Evolutionary conservation across 2,797 vertebrate genomes (phyloP).

Genomic region (Tachyglossus aculeatus): DNA sequence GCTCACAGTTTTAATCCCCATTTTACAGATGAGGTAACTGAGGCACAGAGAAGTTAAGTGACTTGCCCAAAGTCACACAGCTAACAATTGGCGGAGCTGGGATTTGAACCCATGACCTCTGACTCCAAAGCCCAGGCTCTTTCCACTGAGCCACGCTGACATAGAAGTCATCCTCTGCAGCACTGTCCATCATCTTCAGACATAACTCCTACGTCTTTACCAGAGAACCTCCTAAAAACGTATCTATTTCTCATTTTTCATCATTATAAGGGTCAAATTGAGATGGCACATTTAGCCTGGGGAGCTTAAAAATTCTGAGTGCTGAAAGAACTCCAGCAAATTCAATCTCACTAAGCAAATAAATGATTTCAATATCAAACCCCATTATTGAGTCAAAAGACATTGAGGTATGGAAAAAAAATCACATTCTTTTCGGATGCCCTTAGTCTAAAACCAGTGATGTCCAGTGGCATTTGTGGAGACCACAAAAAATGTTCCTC

Average conservation of each 20-base stretch:
- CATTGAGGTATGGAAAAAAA: conserved; percentile 50
- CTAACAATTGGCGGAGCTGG: no score
- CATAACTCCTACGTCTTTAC: not conserved
- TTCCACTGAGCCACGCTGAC: not conserved
- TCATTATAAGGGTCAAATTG: not conserved
- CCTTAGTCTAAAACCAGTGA: conserved; percentile 46
- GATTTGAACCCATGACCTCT: no score
- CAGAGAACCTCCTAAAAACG: not conserved
- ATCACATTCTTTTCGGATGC: conserved; percentile 45
- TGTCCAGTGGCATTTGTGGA: conserved; percentile 49
- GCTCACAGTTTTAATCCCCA: no score
- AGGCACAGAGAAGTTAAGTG: no score
- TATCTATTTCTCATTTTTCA: conserved; percentile 10
- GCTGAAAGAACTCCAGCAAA: not conserved
- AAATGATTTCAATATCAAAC: conserved; percentile 12
- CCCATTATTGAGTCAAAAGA: conserved; percentile 36
- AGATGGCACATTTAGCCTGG: not conserved
- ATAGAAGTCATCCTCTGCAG: not conserved
- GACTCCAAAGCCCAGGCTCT: no score
- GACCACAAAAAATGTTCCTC: conserved; percentile 61
- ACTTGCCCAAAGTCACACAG: no score
- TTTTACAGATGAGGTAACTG: no score
- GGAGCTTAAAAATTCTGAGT: not conserved
- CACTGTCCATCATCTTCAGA: not conserved
- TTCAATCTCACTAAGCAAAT: conserved; percentile 9